phyloP scores from a whole-genome alignment of 2,888 invertebrate genomes.

The Cepaea hortensis region DNA sequence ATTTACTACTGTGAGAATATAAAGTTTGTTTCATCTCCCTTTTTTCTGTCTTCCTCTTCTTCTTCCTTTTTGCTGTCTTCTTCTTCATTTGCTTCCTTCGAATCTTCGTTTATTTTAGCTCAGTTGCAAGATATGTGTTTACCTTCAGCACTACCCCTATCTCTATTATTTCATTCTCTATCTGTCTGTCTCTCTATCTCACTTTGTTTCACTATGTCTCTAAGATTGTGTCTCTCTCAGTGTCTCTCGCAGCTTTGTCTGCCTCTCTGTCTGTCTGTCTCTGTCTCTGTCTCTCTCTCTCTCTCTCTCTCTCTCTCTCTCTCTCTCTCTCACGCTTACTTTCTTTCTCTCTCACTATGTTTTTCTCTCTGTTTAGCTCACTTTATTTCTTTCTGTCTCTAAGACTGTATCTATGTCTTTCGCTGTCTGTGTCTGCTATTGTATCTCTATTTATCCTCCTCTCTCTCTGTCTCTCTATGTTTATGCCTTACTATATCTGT shows the following conservation, averaged over 20 bases:
- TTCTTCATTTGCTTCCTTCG: not conserved
- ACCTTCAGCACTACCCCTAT: not conserved
- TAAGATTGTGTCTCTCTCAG: not conserved
- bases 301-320: slow-evolving; percentile 1
- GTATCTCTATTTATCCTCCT: too few species aligned
- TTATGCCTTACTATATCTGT: too few species aligned
- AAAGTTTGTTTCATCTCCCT: too few species aligned
- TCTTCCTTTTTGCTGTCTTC: not conserved
- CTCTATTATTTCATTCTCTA: not conserved
- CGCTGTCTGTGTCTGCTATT: too few species aligned
- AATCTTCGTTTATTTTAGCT: not conserved
- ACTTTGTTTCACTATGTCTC: not conserved
- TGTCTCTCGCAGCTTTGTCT: not conserved
- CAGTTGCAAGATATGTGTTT: not conserved
- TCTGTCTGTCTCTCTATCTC: not conserved
- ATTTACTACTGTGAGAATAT: too few species aligned
- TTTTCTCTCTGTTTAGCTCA: not conserved
- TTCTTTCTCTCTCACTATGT: slow-evolving; percentile 2
- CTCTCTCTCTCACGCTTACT: not conserved
- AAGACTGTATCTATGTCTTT: too few species aligned
- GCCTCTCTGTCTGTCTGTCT: slow-evolving; percentile 13
- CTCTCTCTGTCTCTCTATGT: too few species aligned
- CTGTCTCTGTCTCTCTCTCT: slow-evolving; percentile 9
- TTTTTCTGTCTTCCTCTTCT: not conserved
- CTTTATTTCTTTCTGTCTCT: too few species aligned